A percentile compares a stretch with the other conserved stretches of the same genome.
Evolutionary conservation across 2,888 invertebrate species (phyloP).

Genomic region (Amphipoea oculea): DNA sequence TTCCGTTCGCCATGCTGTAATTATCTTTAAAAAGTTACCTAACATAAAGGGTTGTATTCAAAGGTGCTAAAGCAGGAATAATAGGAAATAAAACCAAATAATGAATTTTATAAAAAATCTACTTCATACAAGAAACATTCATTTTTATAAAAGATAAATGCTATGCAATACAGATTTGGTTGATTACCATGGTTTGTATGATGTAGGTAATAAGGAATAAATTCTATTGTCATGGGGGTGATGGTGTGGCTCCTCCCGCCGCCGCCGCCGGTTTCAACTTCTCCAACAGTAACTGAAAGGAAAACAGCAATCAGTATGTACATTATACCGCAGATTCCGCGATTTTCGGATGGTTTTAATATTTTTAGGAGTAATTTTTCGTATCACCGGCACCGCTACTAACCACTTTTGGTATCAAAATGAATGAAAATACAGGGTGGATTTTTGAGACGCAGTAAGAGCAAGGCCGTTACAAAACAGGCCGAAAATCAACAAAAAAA

Average conservation of each 20-base stretch:
- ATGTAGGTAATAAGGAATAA: background rate
- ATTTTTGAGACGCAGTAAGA: background rate
- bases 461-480: too few species aligned
- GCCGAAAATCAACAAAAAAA: too few species aligned
- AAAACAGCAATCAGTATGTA: conserved; percentile 6
- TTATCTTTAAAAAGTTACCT: background rate
- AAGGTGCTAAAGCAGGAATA: too few species aligned
- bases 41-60: background rate
- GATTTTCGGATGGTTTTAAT: background rate
- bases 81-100: conserved; percentile 9
- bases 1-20: background rate
- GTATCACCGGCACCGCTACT: background rate
- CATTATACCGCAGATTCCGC: background rate
- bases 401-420: background rate
- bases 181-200: background rate
- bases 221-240: background rate
- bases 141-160: conserved; percentile 8
- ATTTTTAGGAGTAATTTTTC: background rate
- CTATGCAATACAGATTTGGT: conserved; percentile 7
- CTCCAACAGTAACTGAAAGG: background rate
- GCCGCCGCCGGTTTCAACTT: background rate
- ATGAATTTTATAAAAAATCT: background rate
- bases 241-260: background rate
- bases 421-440: background rate
- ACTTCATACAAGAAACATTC: conserved; percentile 10